Conservation (phyloP, 2,888 invertebrate species). For the Liopterus haemorrhoidalis region DNA sequence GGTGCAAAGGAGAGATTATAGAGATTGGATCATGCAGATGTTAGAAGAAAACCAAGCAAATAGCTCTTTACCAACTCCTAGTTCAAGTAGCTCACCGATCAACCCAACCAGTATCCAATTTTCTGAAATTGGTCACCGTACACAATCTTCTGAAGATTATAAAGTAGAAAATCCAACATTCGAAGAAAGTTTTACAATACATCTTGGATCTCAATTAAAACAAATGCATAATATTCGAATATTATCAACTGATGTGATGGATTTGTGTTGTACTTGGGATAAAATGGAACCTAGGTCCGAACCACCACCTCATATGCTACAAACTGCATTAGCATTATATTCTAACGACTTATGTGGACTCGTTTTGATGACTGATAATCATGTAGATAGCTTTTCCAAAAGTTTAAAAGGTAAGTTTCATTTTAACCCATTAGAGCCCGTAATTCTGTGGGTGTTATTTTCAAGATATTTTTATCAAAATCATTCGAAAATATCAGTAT, state of each 20-base stretch:
- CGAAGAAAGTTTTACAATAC: slow-evolving; percentile 97
- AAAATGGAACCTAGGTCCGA: slow-evolving; percentile 47
- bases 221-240: slow-evolving; percentile 97
- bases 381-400: slow-evolving; percentile 41
- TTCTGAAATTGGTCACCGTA: slow-evolving; percentile 23
- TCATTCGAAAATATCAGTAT: too few relatives aligned
- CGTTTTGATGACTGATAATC: slow-evolving; percentile 70
- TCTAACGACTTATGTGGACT: slow-evolving; percentile 83
- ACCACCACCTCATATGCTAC: slow-evolving; percentile 72
- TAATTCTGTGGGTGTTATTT: too few relatives aligned
- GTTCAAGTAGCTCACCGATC: slow-evolving; percentile 47
- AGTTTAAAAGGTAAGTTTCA: slow-evolving; percentile 38
- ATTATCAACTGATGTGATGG: slow-evolving; percentile 75
- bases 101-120: slow-evolving; percentile 40
- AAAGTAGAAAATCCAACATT: slow-evolving; percentile 42
- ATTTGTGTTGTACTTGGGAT: slow-evolving; percentile 60
- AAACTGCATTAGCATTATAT: slow-evolving; percentile 90
- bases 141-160: slow-evolving; percentile 21
- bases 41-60: slow-evolving; percentile 64
- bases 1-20: slow-evolving; percentile 79
- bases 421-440: too few relatives aligned
- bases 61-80: slow-evolving; percentile 51
- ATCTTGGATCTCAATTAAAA: slow-evolving; percentile 95
- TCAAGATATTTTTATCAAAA: too few relatives aligned
- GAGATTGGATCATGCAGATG: slow-evolving; percentile 82